These are phyloP conservation scores for Notodonta ziczac DNA, from an alignment of 2,888 invertebrate species.

Conservation along the genomic window DNA sequence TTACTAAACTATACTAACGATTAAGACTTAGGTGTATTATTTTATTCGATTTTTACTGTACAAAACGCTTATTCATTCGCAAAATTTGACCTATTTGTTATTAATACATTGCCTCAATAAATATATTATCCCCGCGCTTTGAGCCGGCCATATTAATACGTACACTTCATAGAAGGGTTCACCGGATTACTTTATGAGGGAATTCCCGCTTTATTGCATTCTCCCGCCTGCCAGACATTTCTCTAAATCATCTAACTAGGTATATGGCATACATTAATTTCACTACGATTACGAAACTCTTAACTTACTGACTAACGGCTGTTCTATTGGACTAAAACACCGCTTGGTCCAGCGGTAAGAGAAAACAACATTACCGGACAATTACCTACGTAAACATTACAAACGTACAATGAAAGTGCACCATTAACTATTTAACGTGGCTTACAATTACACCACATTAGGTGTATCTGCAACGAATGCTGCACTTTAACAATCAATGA, in stretches of 20 bases:
- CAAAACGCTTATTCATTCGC: slow-evolving; percentile 78
- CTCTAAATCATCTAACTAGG: slow-evolving; percentile 72
- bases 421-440: slow-evolving; percentile 39
- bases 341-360: slow-evolving; percentile 49
- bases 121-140: slow-evolving; percentile 59
- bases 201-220: slow-evolving; percentile 68
- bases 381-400: slow-evolving; percentile 66
- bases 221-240: slow-evolving; percentile 76
- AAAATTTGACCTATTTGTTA: slow-evolving; percentile 76
- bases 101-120: slow-evolving; percentile 51
- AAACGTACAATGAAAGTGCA: slow-evolving; percentile 54
- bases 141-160: slow-evolving; percentile 72
- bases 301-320: slow-evolving; percentile 70
- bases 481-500: slow-evolving; percentile 19
- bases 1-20: slow-evolving; percentile 69
- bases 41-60: slow-evolving; percentile 76
- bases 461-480: slow-evolving; percentile 15
- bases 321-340: slow-evolving; percentile 72
- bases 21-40: slow-evolving; percentile 64
- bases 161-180: slow-evolving; percentile 79
- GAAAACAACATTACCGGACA: slow-evolving; percentile 65
- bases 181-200: slow-evolving; percentile 56
- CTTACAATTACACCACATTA: slow-evolving; percentile 18
- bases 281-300: slow-evolving; percentile 75
- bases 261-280: slow-evolving; percentile 75